Evolutionary conservation across 2,797 vertebrate species (phyloP), one percentile per base, ranked within the genome.

Genomic region (Notolabrus celidotus): DNA sequence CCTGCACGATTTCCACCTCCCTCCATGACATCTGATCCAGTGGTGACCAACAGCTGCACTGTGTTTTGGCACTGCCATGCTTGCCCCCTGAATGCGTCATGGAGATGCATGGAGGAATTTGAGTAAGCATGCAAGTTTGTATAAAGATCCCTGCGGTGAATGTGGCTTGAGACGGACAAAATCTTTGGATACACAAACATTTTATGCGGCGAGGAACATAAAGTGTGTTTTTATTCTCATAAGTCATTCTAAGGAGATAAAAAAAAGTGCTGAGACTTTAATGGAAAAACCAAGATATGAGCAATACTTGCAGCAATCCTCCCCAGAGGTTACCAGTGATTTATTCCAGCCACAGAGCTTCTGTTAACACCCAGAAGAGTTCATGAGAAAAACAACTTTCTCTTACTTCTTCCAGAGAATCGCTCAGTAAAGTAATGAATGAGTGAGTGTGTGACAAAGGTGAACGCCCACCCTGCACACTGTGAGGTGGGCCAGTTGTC

Each of bases 31-130:
- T 76, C 63, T 49, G 87, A 90, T 83, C 83, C 85, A 87, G 88
- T 11, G 80, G 82, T 80, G 78, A 19, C 23, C 66, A 84, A 87
- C 86, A 91, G 83, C 86, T 88, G 88, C 82, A 73, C 17, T 2
- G 19, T 34, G 58, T 66, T 67, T 63, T 51, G 47, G 36, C 54
- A 22, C 45, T 0, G 25, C 50, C 19, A 41, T n/a, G 29, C 19
- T 19, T 33, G 42, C 42, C 2, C 42, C 25, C 7, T 6, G 5
- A 31, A 60, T 43, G 14, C 20, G 3, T 12, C 23, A 20, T 20
- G 16, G 16, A 22, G 11, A 19, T 5, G 49, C 62, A 31, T 3
- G 3, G 34, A 62, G 47, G 52, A 63, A 67, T 49, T 2, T 2
- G 9, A 20, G 25, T 50, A n/a, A 34, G 46, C 14, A 6, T 0